These are phyloP conservation scores for Zelostemma sp. DNA, from an alignment of 1,140 invertebrate genomes.

Conservation along the genomic window DNA sequence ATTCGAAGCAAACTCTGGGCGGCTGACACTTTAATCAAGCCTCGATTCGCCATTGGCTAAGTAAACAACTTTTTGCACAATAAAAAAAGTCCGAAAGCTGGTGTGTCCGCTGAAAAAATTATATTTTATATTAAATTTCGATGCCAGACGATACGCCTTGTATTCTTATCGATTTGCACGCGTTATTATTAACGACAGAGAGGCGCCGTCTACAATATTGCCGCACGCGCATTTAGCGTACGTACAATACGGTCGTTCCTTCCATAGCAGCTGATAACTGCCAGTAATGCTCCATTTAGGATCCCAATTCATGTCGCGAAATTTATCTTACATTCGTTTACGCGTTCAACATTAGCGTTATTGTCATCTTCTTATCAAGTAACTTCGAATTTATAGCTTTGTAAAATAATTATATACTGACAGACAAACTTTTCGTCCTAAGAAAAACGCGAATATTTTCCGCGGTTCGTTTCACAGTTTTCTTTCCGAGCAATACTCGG, in stretches of 20 bases:
- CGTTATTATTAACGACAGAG: constrained; percentile 39
- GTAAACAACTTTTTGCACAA: no score
- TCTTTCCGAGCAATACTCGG: no score
- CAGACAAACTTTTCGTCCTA: no score
- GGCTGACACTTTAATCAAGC: no score
- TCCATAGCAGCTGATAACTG: constrained; percentile 51
- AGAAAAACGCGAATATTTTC: no score
- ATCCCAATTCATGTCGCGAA: constrained; percentile 41
- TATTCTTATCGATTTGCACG: constrained; percentile 45
- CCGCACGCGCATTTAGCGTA: constrained; percentile 44
- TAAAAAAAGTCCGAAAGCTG: background rate
- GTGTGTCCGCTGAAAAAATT: constrained; percentile 20
- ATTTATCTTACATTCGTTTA: constrained; percentile 35
- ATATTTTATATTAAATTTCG: constrained; percentile 35
- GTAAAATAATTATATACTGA: background rate
- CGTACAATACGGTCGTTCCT: constrained; percentile 49
- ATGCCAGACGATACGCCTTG: constrained; percentile 39
- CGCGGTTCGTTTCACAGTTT: no score
- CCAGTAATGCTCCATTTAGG: constrained; percentile 47
- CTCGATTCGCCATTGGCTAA: no score
- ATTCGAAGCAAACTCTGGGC: no score
- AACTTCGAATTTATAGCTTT: constrained; percentile 30
- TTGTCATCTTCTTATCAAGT: constrained; percentile 23
- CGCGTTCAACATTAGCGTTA: constrained; percentile 33
- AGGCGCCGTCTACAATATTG: constrained; percentile 43